Conservation (phyloP, 2,797 vertebrate species). For the Glyptemys insculpta region DNA sequence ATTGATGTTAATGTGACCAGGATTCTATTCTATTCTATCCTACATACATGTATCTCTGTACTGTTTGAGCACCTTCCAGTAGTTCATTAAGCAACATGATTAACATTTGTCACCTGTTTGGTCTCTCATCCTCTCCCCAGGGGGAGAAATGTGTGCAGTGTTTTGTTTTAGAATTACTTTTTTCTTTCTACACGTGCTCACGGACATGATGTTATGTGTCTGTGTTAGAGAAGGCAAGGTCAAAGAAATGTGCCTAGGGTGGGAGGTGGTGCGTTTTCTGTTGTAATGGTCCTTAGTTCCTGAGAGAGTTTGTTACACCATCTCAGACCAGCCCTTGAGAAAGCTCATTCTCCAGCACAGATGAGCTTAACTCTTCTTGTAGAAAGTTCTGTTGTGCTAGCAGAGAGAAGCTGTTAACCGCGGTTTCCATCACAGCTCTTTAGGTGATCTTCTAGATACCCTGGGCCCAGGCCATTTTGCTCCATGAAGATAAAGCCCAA, state of each 20-base stretch:
- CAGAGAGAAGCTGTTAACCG: neutral
- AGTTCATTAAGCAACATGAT: neutral
- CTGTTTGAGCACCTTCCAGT: neutral
- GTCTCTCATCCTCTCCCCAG: neutral
- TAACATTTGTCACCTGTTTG: neutral
- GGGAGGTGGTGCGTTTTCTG: too few relatives aligned
- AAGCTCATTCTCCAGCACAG: neutral
- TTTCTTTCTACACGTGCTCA: neutral
- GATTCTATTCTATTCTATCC: neutral
- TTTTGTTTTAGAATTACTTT: neutral
- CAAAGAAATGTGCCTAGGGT: too few relatives aligned
- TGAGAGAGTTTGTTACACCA: too few relatives aligned
- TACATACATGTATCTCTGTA: neutral
- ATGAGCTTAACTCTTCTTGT: neutral
- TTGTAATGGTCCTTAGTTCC: too few relatives aligned
- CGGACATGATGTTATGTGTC: too few relatives aligned
- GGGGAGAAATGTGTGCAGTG: neutral
- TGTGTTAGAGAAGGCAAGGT: too few relatives aligned
- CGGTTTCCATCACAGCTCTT: neutral
- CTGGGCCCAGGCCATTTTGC: neutral
- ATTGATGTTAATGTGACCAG: neutral
- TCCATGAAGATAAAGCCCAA: neutral
- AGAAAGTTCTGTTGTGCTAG: neutral
- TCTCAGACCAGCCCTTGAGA: neutral
- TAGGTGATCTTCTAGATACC: neutral